phyloP scores from a whole-genome alignment of 2,113 vertebrate species.

The Scomber japonicus region DNA sequence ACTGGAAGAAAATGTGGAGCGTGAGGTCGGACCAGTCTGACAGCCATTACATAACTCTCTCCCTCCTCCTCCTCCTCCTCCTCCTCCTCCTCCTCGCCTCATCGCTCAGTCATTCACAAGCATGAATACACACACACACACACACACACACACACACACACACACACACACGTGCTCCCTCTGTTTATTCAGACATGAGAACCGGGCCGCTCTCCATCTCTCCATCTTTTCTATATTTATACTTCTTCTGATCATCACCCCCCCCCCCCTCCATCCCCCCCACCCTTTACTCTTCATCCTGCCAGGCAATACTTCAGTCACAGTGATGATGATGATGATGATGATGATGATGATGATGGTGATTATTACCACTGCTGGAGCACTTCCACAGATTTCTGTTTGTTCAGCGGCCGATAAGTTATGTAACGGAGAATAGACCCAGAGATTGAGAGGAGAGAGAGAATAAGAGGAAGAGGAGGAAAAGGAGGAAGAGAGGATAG shows the following conservation, averaged over 20 bases:
- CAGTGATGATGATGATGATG: not conserved
- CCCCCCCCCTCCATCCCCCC: too few species aligned
- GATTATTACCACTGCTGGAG: conserved; percentile 26
- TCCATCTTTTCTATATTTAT: conserved; percentile 28
- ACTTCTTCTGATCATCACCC: conserved; percentile 30
- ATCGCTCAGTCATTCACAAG: not conserved
- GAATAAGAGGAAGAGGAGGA: not conserved
- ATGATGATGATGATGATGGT: too few species aligned
- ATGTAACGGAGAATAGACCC: conserved; percentile 35
- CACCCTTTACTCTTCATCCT: not conserved
- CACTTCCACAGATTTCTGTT: not conserved
- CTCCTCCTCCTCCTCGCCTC: not conserved
- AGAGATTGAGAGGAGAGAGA: not conserved
- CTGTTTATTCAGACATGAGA: conserved; percentile 42
- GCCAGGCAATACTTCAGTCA: conserved; percentile 20
- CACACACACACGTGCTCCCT: not conserved
- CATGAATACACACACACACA: not conserved
- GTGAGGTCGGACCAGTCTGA: conserved; percentile 45
- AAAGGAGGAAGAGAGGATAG: conserved; percentile 17
- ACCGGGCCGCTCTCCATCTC: not conserved
- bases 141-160: not conserved
- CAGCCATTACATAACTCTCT: not conserved
- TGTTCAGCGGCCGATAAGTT: conserved; percentile 38
- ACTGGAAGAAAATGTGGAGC: conserved; percentile 10
- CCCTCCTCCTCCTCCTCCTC: too few species aligned